Percentiles rank a stretch among this genome's conserved stretches.
These are phyloP conservation scores for Cliona cf. orientalis DNA, from an alignment of 37 sponge, comb jelly and placozoan genomes.

Conservation along the genomic window DNA sequence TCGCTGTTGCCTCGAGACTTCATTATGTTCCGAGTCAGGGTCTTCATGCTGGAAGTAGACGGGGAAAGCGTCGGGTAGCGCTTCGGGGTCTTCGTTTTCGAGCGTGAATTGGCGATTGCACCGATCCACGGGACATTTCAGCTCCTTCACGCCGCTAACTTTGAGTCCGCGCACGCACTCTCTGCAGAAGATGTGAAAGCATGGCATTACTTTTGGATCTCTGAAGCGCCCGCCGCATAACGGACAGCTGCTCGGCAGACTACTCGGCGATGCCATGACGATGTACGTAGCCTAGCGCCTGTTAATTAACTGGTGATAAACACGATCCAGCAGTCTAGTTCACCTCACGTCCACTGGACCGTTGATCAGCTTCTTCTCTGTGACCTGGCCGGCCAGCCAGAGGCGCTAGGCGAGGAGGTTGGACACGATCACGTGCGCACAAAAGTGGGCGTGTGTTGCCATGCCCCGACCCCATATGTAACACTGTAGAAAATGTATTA, in stretches of 20 bases:
- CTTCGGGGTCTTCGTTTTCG: not conserved
- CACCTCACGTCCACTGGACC: no score
- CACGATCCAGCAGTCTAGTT: no score
- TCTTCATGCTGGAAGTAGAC: not conserved
- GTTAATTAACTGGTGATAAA: no score
- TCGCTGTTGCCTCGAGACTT: not conserved
- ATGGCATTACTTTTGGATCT: conserved; percentile 10
- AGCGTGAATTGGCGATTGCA: not conserved
- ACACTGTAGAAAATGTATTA: no score
- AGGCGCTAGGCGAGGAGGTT: no score
- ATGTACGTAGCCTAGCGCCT: no score
- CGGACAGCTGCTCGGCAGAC: not conserved
- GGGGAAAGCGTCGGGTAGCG: conserved; percentile 6
- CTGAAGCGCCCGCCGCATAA: not conserved
- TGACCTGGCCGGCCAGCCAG: no score
- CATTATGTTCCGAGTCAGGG: not conserved
- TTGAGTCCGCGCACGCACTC: not conserved
- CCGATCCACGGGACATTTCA: not conserved
- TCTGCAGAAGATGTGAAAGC: conserved; percentile 10
- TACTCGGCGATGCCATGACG: not conserved
- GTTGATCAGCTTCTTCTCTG: no score
- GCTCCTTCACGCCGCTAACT: not conserved
- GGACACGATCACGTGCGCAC: no score
- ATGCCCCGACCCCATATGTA: no score
- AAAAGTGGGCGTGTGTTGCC: no score